Evolutionary conservation across 2,797 vertebrate species (phyloP).

Genomic region (Florisuga fusca): DNA sequence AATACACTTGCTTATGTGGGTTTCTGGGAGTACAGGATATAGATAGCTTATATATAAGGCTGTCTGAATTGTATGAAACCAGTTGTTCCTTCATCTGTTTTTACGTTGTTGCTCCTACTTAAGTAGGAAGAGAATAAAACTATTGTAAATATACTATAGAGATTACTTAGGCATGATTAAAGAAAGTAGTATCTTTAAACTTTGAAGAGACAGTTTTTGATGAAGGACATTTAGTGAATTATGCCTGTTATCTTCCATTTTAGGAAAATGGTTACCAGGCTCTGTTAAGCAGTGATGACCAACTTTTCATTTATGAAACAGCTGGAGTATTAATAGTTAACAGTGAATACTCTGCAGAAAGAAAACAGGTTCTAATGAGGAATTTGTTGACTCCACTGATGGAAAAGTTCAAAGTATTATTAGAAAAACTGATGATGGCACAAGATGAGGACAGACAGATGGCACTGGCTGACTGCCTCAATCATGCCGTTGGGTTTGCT

Average conservation of each 20-base stretch:
- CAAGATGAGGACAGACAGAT: conserved; percentile 90
- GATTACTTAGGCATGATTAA: neutral
- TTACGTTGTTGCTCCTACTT: neutral
- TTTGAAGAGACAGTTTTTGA: neutral
- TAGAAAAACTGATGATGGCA: conserved; percentile 89
- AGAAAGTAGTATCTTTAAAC: neutral
- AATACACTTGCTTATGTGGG: neutral
- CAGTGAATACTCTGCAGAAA: conserved; percentile 90
- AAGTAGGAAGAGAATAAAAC: neutral
- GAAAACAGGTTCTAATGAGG: conserved; percentile 94
- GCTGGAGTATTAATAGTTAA: conserved; percentile 95
- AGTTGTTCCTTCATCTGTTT: neutral
- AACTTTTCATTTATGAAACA: conserved; percentile 97
- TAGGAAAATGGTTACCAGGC: conserved; percentile 94
- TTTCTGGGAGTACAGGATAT: neutral
- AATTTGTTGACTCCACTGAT: conserved; percentile 92
- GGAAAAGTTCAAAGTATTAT: conserved; percentile 92
- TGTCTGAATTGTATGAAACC: neutral
- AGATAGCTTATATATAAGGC: neutral
- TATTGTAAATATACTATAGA: neutral
- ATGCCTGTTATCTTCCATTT: conserved; percentile 31
- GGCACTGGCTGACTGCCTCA: conserved; percentile 91
- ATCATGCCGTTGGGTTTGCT: conserved; percentile 95
- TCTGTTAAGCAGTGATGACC: conserved; percentile 94
- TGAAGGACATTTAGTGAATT: neutral